These are phyloP conservation scores for Sebastolobus altivelis DNA, from an alignment of 2,797 vertebrate genomes.

Conservation along the genomic window DNA sequence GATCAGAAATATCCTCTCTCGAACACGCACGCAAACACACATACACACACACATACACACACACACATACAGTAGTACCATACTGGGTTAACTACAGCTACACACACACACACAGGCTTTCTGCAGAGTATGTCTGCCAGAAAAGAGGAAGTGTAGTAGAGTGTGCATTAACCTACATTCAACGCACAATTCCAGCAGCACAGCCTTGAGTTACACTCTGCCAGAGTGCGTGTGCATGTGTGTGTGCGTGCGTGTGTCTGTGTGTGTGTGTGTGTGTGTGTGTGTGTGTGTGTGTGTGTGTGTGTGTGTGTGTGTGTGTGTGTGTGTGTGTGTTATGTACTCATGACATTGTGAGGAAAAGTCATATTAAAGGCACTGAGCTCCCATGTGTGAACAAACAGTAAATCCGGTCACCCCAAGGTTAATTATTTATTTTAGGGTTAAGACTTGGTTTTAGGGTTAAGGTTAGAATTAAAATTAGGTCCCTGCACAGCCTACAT, in stretches of 20 bases:
- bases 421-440: conserved; percentile 1
- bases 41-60: background rate
- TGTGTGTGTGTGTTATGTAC: conserved; percentile 3
- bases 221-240: conserved; percentile 8
- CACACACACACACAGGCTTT: conserved; percentile 6
- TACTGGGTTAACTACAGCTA: conserved; percentile 7
- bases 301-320: background rate
- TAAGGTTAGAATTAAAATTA: background rate
- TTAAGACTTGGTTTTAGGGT: background rate
- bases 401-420: background rate
- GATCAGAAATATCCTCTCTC: conserved; percentile 40
- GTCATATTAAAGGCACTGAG: conserved; percentile 3
- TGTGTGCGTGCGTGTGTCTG: conserved; percentile 17
- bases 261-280: background rate
- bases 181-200: conserved; percentile 49
- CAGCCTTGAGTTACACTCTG: conserved; percentile 44
- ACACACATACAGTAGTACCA: background rate
- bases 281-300: conserved; percentile 11
- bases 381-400: background rate
- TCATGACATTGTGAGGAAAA: conserved; percentile 17
- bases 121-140: conserved; percentile 45
- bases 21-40: background rate
- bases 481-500: background rate
- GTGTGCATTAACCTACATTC: conserved; percentile 82
- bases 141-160: conserved; percentile 64